These are phyloP conservation scores for Sus scrofa DNA, from an alignment of 2,113 vertebrate species.

Conservation along the genomic window T2T-Sscrofa CM000824.6:90407001-90407500, in stretches of 20 bases:
- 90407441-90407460: not conserved
- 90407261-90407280: not conserved
- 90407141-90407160: not conserved
- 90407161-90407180: not conserved
- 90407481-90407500: not conserved
- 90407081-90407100: not conserved
- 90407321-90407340: not conserved
- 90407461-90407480: not conserved
- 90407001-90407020: conserved; percentile 23
- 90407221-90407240: not conserved
- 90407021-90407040: not conserved
- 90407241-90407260: not conserved
- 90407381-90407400: not conserved
- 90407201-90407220: conserved; percentile 4
- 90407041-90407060: not conserved
- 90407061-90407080: not conserved
- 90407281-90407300: not conserved
- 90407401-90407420: not conserved
- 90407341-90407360: not conserved
- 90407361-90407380: not conserved
- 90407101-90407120: not conserved
- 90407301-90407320: not conserved
- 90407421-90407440: not conserved
- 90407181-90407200: not conserved
- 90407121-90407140: not conserved